Conservation (phyloP, 2,113 vertebrate species). For the Vimba vimba region DNA sequence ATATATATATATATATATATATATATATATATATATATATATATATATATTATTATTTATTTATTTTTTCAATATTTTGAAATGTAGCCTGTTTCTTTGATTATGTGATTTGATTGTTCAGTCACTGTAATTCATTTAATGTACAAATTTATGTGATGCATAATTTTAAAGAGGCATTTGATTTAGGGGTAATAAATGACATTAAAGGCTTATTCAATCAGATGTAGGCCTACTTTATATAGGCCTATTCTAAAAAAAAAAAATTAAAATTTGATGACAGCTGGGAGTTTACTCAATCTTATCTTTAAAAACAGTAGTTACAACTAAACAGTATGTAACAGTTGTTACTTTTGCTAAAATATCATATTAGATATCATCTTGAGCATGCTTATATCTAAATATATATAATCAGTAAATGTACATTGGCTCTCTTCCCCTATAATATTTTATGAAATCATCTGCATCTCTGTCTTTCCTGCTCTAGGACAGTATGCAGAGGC, state of each 20-base stretch:
- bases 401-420: neutral
- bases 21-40: no score
- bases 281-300: neutral
- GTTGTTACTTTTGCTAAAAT: neutral
- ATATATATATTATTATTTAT: no score
- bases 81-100: neutral
- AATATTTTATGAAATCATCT: neutral
- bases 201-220: neutral
- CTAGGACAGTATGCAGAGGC: constrained; percentile 74
- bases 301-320: neutral
- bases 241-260: no score
- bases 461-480: constrained; percentile 50
- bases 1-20: no score
- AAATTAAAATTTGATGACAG: no score
- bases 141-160: neutral
- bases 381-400: neutral
- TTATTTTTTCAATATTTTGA: no score
- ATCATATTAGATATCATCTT: neutral
- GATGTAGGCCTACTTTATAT: neutral
- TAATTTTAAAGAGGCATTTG: neutral
- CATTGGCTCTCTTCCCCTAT: neutral
- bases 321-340: neutral
- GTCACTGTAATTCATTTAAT: neutral
- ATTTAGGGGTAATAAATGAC: neutral
- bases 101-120: neutral